A percentile compares a stretch with the other conserved stretches of the same genome.
Evolutionary conservation across 2,113 vertebrate species (phyloP).

Genomic region (Passer montanus): DNA sequence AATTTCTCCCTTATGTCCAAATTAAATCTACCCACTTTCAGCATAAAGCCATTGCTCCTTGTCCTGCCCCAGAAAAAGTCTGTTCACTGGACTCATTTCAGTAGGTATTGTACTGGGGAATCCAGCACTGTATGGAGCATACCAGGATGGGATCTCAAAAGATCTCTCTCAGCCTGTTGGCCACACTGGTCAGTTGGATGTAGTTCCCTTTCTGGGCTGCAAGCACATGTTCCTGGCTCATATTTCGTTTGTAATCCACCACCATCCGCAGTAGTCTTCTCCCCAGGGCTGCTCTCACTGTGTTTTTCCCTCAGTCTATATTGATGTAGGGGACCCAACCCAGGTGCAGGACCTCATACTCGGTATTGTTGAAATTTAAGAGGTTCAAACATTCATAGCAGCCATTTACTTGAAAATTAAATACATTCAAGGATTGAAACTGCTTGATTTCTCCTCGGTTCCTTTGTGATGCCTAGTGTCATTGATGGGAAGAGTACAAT

Average conservation of each 20-base stretch:
- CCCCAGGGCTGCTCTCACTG: neutral
- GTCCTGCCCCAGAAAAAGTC: neutral
- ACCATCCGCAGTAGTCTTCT: neutral
- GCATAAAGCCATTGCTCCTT: neutral
- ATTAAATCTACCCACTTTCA: neutral
- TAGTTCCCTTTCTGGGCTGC: neutral
- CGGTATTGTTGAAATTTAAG: neutral
- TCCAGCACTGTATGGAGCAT: neutral
- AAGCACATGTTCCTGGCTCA: accelerated
- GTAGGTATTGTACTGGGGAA: neutral
- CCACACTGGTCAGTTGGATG: neutral
- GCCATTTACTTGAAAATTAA: neutral
- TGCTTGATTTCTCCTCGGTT: neutral
- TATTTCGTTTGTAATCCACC: neutral
- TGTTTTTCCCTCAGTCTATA: accelerated
- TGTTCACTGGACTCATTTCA: neutral
- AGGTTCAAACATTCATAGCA: neutral
- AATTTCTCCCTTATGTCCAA: neutral
- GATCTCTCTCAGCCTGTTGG: neutral
- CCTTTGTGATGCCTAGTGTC: neutral
- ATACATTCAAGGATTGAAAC: neutral
- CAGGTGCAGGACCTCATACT: neutral
- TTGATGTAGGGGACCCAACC: accelerated
- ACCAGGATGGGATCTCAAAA: neutral
- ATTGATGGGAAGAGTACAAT: neutral